Conservation (phyloP, 37 sponge, comb jelly and placozoan species). For the Axinella damicornis region DNA sequence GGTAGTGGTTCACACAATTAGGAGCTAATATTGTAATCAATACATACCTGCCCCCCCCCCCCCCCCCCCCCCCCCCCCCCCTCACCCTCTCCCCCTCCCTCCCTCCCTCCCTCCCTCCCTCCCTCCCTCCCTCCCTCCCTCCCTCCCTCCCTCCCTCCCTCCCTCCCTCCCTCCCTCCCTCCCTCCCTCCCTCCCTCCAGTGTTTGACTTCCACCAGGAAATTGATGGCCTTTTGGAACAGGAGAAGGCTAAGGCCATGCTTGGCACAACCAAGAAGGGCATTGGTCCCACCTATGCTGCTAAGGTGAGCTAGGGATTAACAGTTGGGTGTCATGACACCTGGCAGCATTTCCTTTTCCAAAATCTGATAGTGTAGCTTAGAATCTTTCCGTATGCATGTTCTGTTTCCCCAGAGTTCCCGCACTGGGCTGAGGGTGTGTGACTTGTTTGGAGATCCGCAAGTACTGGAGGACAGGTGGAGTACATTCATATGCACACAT, state of each 20-base stretch:
- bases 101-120: neutral
- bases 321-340: no score
- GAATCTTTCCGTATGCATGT: no score
- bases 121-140: neutral
- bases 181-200: constrained; percentile 19
- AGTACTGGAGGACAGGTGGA: constrained; percentile 62
- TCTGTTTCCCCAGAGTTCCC: constrained; percentile 27
- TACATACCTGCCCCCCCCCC: neutral
- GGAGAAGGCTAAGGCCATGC: constrained; percentile 78
- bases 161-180: neutral
- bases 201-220: constrained; percentile 91
- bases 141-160: neutral
- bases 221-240: constrained; percentile 86
- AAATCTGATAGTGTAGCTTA: no score
- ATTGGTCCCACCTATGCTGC: constrained; percentile 94
- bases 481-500: no score
- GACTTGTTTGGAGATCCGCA: constrained; percentile 79
- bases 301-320: constrained; percentile 55
- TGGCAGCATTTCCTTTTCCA: no score
- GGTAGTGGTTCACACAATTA: constrained; percentile 60
- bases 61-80: neutral
- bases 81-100: neutral
- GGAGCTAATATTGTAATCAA: neutral
- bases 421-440: constrained; percentile 82
- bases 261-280: constrained; percentile 99